These are phyloP conservation scores for Drosophila teissieri DNA, from an alignment of 1,140 invertebrate species.

Conservation along the genomic window DNA sequence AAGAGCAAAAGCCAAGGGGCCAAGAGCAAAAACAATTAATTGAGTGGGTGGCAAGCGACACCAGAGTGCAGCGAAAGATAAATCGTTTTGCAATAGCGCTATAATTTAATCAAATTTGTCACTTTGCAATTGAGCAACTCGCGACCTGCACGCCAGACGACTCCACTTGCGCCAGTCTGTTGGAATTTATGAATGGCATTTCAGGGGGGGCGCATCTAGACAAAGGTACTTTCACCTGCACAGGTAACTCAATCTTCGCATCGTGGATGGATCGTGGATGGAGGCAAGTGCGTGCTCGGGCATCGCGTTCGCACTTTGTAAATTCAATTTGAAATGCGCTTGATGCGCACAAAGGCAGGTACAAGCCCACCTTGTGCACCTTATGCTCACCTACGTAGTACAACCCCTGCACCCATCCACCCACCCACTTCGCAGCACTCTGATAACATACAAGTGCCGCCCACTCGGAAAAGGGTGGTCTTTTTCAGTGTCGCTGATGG, in stretches of 20 bases:
- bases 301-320: constrained; percentile 58
- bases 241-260: constrained; percentile 40
- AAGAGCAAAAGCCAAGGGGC: constrained; percentile 41
- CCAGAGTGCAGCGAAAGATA: constrained; percentile 72
- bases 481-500: constrained; percentile 36
- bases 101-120: constrained; percentile 83
- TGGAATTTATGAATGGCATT: constrained; percentile 67
- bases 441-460: constrained; percentile 70
- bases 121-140: constrained; percentile 77
- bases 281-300: constrained; percentile 42
- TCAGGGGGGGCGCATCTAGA: constrained; percentile 2
- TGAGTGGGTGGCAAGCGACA: constrained; percentile 62
- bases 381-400: constrained; percentile 2
- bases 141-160: constrained; percentile 4
- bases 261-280: constrained; percentile 23
- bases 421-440: not conserved
- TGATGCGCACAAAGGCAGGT: constrained; percentile 58
- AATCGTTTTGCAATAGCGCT: constrained; percentile 81
- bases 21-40: constrained; percentile 76
- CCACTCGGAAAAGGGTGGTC: not conserved
- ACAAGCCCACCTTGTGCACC: constrained; percentile 24
- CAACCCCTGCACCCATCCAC: not conserved
- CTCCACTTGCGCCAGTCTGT: constrained; percentile 10
- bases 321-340: constrained; percentile 77
- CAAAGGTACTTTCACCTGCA: not conserved